Conservation (phyloP, 35 echinoderm and acorn worm genomes). For the Lytechinus variegatus region DNA sequence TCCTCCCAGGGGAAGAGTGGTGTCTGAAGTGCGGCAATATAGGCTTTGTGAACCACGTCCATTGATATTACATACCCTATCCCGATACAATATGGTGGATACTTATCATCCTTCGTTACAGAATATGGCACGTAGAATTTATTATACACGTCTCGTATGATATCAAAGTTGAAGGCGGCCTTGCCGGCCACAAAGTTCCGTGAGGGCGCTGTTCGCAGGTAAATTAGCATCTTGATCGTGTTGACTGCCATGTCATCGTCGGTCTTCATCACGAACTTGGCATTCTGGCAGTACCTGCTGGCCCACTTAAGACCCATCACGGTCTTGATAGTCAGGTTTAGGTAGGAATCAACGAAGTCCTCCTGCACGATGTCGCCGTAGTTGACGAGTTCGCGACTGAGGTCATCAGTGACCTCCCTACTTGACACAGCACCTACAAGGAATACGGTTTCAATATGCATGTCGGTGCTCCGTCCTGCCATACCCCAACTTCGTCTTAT, state of each 20-base stretch:
- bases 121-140: conserved; percentile 79
- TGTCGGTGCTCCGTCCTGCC: not conserved
- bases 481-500: conserved; percentile 65
- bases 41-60: conserved; percentile 72
- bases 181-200: conserved; percentile 60
- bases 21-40: conserved; percentile 49
- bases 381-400: conserved; percentile 36
- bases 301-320: conserved; percentile 94
- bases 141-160: conserved; percentile 55
- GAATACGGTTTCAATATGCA: conserved; percentile 29
- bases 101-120: conserved; percentile 44
- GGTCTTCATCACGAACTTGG: conserved; percentile 89
- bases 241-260: conserved; percentile 88
- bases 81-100: conserved; percentile 73
- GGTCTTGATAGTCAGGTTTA: conserved; percentile 89
- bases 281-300: conserved; percentile 63
- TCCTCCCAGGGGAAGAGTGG: conserved; percentile 81
- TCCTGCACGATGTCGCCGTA: conserved; percentile 81
- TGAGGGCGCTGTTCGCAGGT: conserved; percentile 41
- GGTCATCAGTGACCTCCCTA: not conserved
- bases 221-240: conserved; percentile 51
- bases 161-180: conserved; percentile 43
- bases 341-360: conserved; percentile 80
- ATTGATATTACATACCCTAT: conserved; percentile 80
- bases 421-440: conserved; percentile 26